Evolutionary conservation across 2,888 invertebrate genomes (phyloP).

Genomic region (Drosophila tanythrix): DNA sequence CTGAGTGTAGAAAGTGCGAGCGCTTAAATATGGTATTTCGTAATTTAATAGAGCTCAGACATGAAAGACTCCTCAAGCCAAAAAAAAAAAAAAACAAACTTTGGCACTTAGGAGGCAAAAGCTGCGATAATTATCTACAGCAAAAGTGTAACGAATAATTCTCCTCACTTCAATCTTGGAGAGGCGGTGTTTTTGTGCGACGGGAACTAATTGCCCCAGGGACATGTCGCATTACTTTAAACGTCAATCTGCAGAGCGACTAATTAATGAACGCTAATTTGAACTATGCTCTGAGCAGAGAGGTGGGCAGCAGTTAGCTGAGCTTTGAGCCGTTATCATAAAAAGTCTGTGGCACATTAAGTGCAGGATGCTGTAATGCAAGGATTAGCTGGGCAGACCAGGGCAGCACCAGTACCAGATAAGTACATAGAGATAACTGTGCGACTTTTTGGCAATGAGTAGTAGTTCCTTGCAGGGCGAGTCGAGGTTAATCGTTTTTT

Average conservation of each 20-base stretch:
- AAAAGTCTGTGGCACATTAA: conserved; percentile 63
- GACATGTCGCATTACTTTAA: conserved; percentile 64
- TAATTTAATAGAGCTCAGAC: conserved; percentile 37
- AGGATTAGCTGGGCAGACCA: conserved; percentile 47
- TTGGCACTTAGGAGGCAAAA: conserved; percentile 37
- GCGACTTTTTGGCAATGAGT: background rate
- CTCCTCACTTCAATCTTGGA: background rate
- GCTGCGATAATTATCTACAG: conserved; percentile 47
- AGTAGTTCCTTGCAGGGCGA: background rate
- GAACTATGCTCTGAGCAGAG: conserved; percentile 35
- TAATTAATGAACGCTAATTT: conserved; percentile 77
- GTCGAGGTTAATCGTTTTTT: background rate
- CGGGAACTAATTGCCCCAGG: conserved; percentile 55
- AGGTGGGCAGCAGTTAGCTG: conserved; percentile 24
- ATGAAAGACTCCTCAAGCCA: conserved; percentile 6
- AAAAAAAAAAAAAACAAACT: conserved; percentile 14
- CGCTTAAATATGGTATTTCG: conserved; percentile 14
- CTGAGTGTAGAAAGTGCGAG: background rate
- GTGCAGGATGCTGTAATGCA: conserved; percentile 53
- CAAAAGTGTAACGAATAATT: conserved; percentile 24
- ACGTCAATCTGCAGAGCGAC: conserved; percentile 68
- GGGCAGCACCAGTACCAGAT: background rate
- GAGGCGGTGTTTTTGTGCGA: background rate
- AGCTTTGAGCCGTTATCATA: conserved; percentile 44
- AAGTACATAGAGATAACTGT: conserved; percentile 14